phyloP scores from a whole-genome alignment of 2,113 vertebrate species.

The Solea solea region DNA sequence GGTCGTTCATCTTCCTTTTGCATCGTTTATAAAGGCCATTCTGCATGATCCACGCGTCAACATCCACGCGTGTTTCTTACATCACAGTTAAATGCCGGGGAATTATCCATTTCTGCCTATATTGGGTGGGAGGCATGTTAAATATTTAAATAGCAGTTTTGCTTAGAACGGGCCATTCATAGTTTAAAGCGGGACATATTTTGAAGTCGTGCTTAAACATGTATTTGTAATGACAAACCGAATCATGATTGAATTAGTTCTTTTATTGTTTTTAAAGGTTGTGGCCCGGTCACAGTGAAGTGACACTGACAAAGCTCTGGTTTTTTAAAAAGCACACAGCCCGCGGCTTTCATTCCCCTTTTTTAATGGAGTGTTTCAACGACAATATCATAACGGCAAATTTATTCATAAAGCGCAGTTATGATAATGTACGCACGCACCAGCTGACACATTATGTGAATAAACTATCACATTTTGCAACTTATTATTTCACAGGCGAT shows the following conservation, averaged over 20 bases:
- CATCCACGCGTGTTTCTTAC: no score
- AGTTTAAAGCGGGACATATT: not conserved
- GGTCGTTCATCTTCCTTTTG: not conserved
- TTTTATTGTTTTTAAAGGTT: not conserved
- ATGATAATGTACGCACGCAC: constrained; percentile 13
- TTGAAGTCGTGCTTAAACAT: not conserved
- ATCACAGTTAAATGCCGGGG: no score
- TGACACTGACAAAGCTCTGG: not conserved
- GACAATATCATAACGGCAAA: not conserved
- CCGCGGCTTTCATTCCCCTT: constrained; percentile 2
- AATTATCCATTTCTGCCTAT: no score
- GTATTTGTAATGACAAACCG: not conserved
- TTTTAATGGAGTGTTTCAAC: constrained; percentile 12
- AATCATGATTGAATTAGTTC: not conserved
- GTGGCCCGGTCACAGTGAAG: not conserved
- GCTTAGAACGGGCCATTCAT: no score
- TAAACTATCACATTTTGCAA: constrained; percentile 15
- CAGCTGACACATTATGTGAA: constrained; percentile 18
- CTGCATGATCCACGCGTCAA: not conserved
- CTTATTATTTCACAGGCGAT: constrained; percentile 33
- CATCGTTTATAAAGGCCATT: not conserved
- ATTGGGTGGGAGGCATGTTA: no score
- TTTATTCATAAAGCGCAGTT: constrained; percentile 24
- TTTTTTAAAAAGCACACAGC: not conserved
- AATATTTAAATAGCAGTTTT: no score